Base-by-base conservation (phyloP, 2,113 vertebrate species). In the Irena cyanogastra region DNA sequence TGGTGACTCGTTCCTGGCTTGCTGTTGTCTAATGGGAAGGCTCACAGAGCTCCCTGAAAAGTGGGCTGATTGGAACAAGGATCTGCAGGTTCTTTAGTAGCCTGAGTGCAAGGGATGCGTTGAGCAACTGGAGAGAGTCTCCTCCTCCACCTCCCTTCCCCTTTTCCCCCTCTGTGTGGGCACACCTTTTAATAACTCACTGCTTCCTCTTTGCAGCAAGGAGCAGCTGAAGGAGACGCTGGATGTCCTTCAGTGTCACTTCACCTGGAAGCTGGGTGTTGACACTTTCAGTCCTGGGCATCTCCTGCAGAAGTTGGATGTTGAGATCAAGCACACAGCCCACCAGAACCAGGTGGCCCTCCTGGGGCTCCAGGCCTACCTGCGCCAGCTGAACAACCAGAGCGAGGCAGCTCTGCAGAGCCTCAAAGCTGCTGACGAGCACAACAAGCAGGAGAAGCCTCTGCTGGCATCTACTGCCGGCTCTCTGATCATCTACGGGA, bases 231-330 rank as follows among this genome's bases (percentile, higher is more conserved):
- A 66, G n/a, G 4, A 76, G 28, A 41, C 7, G 47, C 3, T 90
- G 77, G 77, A 78, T 6, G 6, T 17, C 24, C 71, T 94, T 4
- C 92, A 90, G 9, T 72, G 77, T 8, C 87, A 90, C 69, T 87
- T 90, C 83, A 94, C 77, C 35, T 66, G 59, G 87, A 6, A 12
- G 4, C 0, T 87, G 53, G 7, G 18, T 0, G 3, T 24, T 1
- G 65, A 24, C 1, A 4, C 18, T 0, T 1, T 2, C 7, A 59
- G 16, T 1, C 22, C 4, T 8, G 1, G 0, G 3, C 59, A 24
- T 0, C 0, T 66, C 21, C 87, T 78, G 65, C 83, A 78, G 87
- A 87, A 72, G 53, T 0, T 90, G 65, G 53, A 50, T 2, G 28
- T 45, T 2, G 77, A 90, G 13, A 28, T 90, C 41, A 26, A 6